These are phyloP conservation scores for Dicyrtoma fusca DNA, from an alignment of 2,888 invertebrate genomes.

Conservation along the genomic window DNA sequence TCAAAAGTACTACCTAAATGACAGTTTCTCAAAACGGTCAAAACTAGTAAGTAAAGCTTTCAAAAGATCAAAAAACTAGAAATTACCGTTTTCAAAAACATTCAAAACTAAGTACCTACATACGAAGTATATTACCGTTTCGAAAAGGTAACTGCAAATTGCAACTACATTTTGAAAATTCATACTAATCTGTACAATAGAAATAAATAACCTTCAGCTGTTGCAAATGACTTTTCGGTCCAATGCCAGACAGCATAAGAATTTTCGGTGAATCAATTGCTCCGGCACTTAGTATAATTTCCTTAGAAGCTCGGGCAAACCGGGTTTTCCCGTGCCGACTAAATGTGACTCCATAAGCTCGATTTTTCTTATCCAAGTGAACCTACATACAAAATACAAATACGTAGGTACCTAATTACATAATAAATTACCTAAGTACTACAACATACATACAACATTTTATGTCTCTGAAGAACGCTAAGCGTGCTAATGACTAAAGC, in stretches of 20 bases:
- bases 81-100: too few species aligned
- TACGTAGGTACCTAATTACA: too few species aligned
- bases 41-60: too few species aligned
- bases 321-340: conserved; percentile 72
- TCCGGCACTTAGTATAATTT: conserved; percentile 88
- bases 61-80: too few species aligned
- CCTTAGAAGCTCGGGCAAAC: conserved; percentile 76
- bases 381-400: too few species aligned
- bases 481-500: conserved; percentile 62
- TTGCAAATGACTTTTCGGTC: conserved; percentile 42
- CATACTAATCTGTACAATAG: not conserved
- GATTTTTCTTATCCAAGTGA: conserved; percentile 64
- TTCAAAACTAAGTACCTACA: too few species aligned
- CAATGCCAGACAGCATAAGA: conserved; percentile 44
- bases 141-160: too few species aligned
- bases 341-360: conserved; percentile 82
- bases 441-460: not conserved
- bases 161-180: too few species aligned
- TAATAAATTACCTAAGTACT: not conserved
- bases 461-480: too few species aligned
- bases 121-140: too few species aligned
- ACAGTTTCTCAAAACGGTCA: too few species aligned
- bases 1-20: too few species aligned
- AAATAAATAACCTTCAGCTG: conserved; percentile 16
- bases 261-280: conserved; percentile 88